Conservation (phyloP, 2,797 vertebrate genomes). For the Tapirus indicus region DNA sequence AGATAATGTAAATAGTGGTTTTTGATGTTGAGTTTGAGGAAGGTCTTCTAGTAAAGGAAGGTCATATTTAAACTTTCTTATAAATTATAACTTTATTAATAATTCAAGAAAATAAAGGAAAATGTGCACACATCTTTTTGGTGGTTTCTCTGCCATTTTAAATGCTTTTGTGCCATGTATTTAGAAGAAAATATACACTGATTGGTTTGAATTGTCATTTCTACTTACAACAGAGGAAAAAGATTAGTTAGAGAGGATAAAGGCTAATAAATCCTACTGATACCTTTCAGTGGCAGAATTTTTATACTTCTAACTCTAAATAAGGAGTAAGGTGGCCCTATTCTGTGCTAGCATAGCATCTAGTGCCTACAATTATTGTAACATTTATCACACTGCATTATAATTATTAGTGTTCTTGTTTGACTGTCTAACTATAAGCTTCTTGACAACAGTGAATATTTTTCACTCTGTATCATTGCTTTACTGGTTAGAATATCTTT, state of each 20-base stretch:
- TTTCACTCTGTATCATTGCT: not conserved
- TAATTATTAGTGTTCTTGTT: constrained; percentile 38
- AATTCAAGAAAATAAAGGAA: not conserved
- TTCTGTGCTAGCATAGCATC: not conserved
- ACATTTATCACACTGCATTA: not conserved
- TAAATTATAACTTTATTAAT: constrained; percentile 56
- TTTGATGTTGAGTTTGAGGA: constrained; percentile 41
- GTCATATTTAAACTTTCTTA: constrained; percentile 33
- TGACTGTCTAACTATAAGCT: not conserved
- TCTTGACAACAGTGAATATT: constrained; percentile 2
- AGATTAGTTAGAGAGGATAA: not conserved
- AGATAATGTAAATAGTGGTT: not conserved
- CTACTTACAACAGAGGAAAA: not conserved
- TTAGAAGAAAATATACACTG: constrained; percentile 22
- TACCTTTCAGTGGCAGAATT: not conserved
- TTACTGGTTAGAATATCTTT: constrained; percentile 50
- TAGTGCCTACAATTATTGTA: not conserved
- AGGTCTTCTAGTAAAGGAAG: not conserved
- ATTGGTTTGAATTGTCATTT: not conserved
- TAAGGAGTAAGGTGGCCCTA: not conserved
- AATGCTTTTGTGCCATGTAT: not conserved
- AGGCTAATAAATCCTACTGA: not conserved
- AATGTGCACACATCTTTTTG: not conserved
- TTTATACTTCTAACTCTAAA: not conserved
- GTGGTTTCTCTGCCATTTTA: not conserved